Evolutionary conservation across 2,888 invertebrate genomes (phyloP).

Genomic region (Halictus ligatus): DNA sequence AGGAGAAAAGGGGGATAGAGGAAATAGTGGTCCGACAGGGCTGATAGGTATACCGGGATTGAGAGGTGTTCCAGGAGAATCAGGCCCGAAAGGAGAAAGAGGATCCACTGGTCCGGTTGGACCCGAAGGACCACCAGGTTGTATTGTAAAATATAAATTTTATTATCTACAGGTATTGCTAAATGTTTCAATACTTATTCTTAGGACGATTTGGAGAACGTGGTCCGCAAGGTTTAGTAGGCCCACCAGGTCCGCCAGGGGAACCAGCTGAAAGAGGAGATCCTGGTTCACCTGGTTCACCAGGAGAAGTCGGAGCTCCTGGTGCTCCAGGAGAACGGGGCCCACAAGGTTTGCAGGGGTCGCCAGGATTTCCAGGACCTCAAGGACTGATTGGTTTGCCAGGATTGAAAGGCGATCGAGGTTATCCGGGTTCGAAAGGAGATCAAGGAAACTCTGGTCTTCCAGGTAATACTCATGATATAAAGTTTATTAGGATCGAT

Average conservation of each 20-base stretch:
- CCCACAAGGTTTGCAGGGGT: slow-evolving; percentile 89
- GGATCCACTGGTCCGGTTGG: slow-evolving; percentile 89
- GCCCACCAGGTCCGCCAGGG: slow-evolving; percentile 91
- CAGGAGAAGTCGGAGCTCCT: slow-evolving; percentile 90
- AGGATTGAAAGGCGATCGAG: slow-evolving; percentile 91
- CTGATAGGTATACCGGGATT: slow-evolving; percentile 90
- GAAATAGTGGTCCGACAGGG: slow-evolving; percentile 89
- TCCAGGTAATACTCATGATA: slow-evolving; percentile 84
- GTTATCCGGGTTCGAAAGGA: slow-evolving; percentile 89
- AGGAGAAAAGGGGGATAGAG: slow-evolving; percentile 89
- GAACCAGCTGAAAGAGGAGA: slow-evolving; percentile 93
- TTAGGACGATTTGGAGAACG: slow-evolving; percentile 90
- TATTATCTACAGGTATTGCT: background rate
- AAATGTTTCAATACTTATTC: slow-evolving; percentile 16
- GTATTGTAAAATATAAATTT: slow-evolving; percentile 6
- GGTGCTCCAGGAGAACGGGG: slow-evolving; percentile 92
- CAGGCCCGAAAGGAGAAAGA: slow-evolving; percentile 92
- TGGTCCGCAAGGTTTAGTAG: slow-evolving; percentile 91
- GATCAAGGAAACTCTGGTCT: slow-evolving; percentile 89
- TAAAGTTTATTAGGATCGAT: background rate
- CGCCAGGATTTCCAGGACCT: slow-evolving; percentile 89
- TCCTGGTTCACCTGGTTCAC: slow-evolving; percentile 89
- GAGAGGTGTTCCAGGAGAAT: slow-evolving; percentile 88
- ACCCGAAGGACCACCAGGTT: slow-evolving; percentile 91
- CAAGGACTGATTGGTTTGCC: slow-evolving; percentile 89